Percentiles rank a stretch among this genome's conserved stretches.
These are phyloP conservation scores for Sigmodon hispidus DNA, from an alignment of 2,113 vertebrate genomes.

Conservation along the genomic window DNA sequence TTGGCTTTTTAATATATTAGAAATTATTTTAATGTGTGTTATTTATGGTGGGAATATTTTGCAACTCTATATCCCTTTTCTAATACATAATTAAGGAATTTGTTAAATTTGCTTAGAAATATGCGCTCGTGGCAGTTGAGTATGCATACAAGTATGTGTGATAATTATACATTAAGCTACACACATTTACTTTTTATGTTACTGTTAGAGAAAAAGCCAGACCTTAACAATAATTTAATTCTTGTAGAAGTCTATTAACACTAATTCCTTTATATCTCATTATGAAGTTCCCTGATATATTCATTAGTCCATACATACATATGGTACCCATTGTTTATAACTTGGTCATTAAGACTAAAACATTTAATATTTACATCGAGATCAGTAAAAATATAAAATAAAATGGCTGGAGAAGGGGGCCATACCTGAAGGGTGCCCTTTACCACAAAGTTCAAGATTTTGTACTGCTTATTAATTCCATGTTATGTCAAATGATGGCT, in stretches of 20 bases:
- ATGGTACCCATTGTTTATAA: neutral
- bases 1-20: neutral
- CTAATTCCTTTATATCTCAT: neutral
- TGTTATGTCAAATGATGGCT: too few species aligned
- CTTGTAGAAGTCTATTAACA: neutral
- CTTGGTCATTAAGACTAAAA: neutral
- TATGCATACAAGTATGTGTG: neutral
- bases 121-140: neutral
- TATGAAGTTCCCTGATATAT: neutral
- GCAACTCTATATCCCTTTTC: neutral
- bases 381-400: neutral
- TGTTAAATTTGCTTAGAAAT: neutral
- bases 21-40: neutral
- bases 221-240: neutral
- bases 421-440: neutral
- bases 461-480: neutral
- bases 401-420: neutral
- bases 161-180: neutral
- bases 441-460: neutral
- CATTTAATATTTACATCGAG: neutral
- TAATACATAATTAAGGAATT: slow-evolving; percentile 1
- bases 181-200: neutral
- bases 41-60: neutral
- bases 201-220: neutral
- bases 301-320: neutral